Base-by-base conservation (phyloP, 2,113 vertebrate genomes). In the Mola mola region DNA sequence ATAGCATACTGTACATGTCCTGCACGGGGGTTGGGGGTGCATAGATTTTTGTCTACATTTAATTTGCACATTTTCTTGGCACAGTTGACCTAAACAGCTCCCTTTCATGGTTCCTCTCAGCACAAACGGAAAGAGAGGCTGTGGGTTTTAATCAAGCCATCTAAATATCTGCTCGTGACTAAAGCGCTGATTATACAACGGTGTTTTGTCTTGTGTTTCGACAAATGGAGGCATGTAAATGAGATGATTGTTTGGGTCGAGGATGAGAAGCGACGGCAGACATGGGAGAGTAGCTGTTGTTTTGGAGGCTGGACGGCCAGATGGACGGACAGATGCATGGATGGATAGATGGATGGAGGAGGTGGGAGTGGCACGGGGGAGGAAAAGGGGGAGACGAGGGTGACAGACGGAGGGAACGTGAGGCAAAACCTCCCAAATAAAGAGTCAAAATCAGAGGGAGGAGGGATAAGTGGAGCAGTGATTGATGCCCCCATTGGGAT, bases 401-500 rank as follows among this genome's bases (percentile, higher is more conserved):
- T 26, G 55, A 61, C 12, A 17, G 21, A 60, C 55, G 29, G 37
- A 47, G 69, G 55, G 42, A 59, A 34, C 0, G 7, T n/a, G 42
- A 63, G 37, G 34, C 44, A 66, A 77, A 81, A 70, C 47, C 38
- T 60, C 59, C 15, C 60, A 79, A 62, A 73, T 72, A 75, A 19
- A 62, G 63, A 41, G 6, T 28, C 37, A 48, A 69, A 63, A 49
- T 73, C 8, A 29, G 51, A 12, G 40, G 63, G 67, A 55, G 42
- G 73, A 48, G 70, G 76, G 53, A 48, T 60, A 79, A 76, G 50
- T 66, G 63, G 68, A 53, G 67, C 72, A 66, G 62, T 76, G 84
- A 84, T 79, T 81, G 84, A 87, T 81, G 77, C 42, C 55, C 77
- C 76, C 48, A 24, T 68, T 75, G 78, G 79, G 77, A 44, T 73